phyloP scores from a whole-genome alignment of 1,140 invertebrate genomes.

The Brachionus calyciflorus region DNA sequence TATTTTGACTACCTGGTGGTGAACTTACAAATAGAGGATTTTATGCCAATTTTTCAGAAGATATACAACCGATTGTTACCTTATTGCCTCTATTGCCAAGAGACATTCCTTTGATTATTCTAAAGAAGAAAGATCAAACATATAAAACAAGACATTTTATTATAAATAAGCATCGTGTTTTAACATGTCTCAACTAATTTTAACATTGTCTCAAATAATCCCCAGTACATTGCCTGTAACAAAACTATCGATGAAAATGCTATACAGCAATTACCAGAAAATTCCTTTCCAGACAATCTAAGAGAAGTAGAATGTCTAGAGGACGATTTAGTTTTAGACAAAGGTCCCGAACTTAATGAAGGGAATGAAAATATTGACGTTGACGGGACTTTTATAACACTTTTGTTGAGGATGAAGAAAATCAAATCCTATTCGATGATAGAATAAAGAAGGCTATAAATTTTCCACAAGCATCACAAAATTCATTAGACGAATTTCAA shows the following conservation, averaged over 20 bases:
- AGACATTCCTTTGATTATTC: background rate
- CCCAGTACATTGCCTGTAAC: background rate
- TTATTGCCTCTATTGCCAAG: background rate
- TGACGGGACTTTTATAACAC: conserved; percentile 12
- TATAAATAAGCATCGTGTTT: too few relatives aligned
- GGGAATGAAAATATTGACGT: background rate
- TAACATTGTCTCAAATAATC: conserved; percentile 12
- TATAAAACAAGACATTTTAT: background rate
- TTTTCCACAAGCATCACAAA: conserved; percentile 19
- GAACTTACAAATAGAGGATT: background rate
- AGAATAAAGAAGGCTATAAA: background rate
- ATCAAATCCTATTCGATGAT: too few relatives aligned
- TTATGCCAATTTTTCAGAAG: conserved; percentile 10
- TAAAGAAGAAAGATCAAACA: background rate
- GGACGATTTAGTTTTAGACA: background rate
- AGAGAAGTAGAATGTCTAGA: background rate
- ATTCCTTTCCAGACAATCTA: background rate
- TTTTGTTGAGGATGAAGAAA: background rate
- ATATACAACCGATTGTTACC: background rate
- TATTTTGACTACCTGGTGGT: conserved; percentile 2
- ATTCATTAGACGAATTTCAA: background rate
- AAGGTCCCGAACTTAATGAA: conserved; percentile 12
- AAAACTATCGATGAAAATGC: background rate
- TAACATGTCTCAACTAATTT: background rate
- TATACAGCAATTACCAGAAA: background rate